A percentile compares a stretch with the other conserved stretches of the same genome.
These are phyloP conservation scores for Ramphastos sulfuratus DNA, from an alignment of 2,113 vertebrate species.

Conservation along the genomic window DNA sequence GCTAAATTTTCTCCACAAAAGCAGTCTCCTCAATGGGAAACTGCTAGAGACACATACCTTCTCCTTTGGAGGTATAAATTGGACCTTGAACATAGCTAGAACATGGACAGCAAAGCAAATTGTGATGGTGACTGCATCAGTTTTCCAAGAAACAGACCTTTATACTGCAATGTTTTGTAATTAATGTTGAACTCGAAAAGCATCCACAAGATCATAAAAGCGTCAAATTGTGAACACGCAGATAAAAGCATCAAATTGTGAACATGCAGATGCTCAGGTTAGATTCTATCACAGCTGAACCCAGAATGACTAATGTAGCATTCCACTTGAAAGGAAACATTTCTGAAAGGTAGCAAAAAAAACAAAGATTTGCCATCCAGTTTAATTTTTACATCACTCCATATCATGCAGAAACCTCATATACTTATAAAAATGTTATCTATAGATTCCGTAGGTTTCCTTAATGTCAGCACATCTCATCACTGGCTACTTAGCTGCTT, in stretches of 20 bases:
- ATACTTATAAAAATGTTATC: background rate
- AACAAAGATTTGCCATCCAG: background rate
- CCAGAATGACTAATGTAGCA: background rate
- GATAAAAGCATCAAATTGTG: background rate
- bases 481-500: background rate
- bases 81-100: background rate
- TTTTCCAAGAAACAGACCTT: background rate
- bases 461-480: background rate
- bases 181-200: background rate
- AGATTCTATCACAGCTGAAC: background rate
- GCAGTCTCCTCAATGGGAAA: background rate
- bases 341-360: background rate
- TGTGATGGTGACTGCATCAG: background rate
- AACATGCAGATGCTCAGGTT: background rate
- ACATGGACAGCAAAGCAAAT: background rate
- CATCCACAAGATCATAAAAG: background rate
- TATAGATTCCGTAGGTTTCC: background rate
- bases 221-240: background rate
- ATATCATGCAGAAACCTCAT: background rate
- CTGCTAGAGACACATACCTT: background rate
- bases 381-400: conserved; percentile 24
- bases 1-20: background rate
- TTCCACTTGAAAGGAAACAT: background rate
- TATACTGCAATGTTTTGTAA: background rate
- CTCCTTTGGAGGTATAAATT: background rate